Evolutionary conservation across 1,140 invertebrate genomes (phyloP).

Genomic region (Meloidogyne floridensis): DNA sequence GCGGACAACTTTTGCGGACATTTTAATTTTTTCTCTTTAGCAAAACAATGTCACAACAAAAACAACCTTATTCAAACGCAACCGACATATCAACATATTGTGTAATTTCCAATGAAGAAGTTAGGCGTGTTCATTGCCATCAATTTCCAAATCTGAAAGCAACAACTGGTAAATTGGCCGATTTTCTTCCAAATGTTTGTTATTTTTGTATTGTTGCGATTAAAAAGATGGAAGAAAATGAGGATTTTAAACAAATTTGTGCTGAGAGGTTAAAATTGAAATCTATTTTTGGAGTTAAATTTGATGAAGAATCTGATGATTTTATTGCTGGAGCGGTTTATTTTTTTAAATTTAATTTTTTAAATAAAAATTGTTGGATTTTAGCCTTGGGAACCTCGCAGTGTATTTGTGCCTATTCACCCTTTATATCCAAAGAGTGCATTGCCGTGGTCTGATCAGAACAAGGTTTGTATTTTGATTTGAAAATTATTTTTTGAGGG

Average conservation of each 20-base stretch:
- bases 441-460: not conserved
- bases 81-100: not conserved
- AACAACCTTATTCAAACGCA: not conserved
- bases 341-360: not conserved
- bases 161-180: not conserved
- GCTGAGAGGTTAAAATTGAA: not conserved
- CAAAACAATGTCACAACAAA: not conserved
- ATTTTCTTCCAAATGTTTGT: constrained; percentile 9
- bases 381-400: not conserved
- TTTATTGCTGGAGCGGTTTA: constrained; percentile 5
- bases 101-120: constrained; percentile 5
- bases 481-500: too few species aligned
- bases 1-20: too few species aligned
- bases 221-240: not conserved
- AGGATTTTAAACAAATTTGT: not conserved
- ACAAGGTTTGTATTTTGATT: not conserved
- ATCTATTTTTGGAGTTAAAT: not conserved
- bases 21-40: not conserved
- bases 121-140: not conserved
- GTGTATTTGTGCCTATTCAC: not conserved
- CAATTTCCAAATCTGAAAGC: not conserved
- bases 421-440: not conserved
- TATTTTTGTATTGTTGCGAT: not conserved
- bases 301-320: not conserved
- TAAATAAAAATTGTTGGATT: not conserved